Base-by-base conservation (phyloP, 2,888 invertebrate species). In the Celastrina argiolus region DNA sequence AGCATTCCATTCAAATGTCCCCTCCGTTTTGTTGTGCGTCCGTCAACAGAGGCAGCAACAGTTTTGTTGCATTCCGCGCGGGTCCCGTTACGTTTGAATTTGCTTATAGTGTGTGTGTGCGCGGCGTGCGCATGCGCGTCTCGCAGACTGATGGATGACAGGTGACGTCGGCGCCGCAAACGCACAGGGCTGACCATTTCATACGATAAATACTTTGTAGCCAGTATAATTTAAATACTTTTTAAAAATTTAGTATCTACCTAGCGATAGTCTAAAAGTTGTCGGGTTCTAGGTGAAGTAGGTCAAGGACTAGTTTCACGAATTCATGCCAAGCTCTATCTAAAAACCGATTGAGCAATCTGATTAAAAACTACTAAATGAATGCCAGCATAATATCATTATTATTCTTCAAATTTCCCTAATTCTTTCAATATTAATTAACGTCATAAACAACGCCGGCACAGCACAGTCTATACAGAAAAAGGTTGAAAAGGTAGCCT, bases 81-180 rank as follows among this genome's bases (percentile, higher is more conserved):
- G 74, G 81, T 89, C 83, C 90, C 90, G 90, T 89, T 89, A 88
- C 83, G 84, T 87, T 87, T 88, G 85, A 87, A 88, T 89, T 81
- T 78, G 82, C 77, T 78, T 77, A 79, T 68, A 68, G 73, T 70
- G 74, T 71, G 70, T 70, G 63, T 68, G 69, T 65, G 56, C 75
- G 66, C 26, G 70, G 73, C 70, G 71, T 74, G 76, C 74, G 83
- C 85, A 83, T 82, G 87, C 88, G 87, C 85, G 85, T 82, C 78
- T 82, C 83, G 79, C 85, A 80, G 91, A 91, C 89, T 90, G 91
- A 91, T 89, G 91, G 88, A 84, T 90, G 91, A 91, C 91, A 88
- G 88, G 78, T 90, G 91, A 91, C 89, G 87, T 78, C 82, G 83
- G 83, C 81, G 82, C 80, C 82, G 79, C 81, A 72, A 71, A 71